Conservation (phyloP, 2,888 invertebrate genomes). For the Platycnemis pennipes region DNA sequence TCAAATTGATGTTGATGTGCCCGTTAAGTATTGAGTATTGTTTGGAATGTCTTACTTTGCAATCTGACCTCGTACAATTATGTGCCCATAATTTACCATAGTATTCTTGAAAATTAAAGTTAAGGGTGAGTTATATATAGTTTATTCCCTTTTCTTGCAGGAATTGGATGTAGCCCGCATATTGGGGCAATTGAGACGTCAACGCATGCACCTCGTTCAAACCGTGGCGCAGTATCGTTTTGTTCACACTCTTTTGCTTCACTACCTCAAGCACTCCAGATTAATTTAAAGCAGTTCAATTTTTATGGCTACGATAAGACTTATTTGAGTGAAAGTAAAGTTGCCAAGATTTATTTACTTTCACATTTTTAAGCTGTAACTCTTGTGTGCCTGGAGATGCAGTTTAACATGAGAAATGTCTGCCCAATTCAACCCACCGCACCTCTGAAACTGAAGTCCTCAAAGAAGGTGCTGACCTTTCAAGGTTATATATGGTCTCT, state of each 20-base stretch:
- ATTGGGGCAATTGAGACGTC: slow-evolving; percentile 90
- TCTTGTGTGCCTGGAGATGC: background rate
- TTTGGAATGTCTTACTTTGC: no score
- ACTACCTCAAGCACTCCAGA: slow-evolving; percentile 92
- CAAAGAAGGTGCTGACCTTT: background rate
- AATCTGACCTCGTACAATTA: no score
- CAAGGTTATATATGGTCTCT: background rate
- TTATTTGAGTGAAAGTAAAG: no score
- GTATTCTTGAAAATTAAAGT: no score
- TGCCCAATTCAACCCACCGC: background rate
- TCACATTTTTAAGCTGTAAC: background rate
- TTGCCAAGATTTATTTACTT: no score
- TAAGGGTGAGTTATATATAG: background rate
- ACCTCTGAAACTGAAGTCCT: background rate
- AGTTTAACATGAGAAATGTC: background rate
- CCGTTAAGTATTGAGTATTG: no score
- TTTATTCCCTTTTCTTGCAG: slow-evolving; percentile 78
- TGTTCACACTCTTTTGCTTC: slow-evolving; percentile 90
- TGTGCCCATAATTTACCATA: no score
- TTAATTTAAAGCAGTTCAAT: slow-evolving; percentile 83
- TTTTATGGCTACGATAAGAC: background rate
- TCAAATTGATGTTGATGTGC: no score
- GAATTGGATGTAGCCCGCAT: slow-evolving; percentile 92
- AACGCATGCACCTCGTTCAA: slow-evolving; percentile 93
- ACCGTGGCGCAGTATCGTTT: slow-evolving; percentile 94